phyloP scores from a whole-genome alignment of 2,888 invertebrate genomes.

The Sicus ferrugineus region DNA sequence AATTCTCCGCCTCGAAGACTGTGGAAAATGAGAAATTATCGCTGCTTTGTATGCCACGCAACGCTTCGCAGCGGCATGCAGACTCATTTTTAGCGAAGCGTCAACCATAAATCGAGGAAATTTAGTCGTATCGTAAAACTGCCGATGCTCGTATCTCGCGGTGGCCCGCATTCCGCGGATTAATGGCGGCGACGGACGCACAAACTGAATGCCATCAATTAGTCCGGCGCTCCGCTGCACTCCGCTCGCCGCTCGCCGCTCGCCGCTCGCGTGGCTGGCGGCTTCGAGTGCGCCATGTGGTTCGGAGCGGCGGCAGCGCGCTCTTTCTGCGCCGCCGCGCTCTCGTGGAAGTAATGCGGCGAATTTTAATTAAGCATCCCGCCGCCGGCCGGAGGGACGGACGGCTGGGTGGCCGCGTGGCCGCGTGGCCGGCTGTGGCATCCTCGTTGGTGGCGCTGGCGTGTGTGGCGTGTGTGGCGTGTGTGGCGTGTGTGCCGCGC shows the following conservation, averaged over 20 bases:
- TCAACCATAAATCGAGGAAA: not conserved
- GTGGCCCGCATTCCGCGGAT: not conserved
- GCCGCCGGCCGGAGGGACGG: not conserved
- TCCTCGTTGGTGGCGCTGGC: constrained; percentile 1
- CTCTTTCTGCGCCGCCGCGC: not conserved
- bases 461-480: not conserved
- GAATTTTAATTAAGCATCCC: constrained; percentile 22
- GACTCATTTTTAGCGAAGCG: not conserved
- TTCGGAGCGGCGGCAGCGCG: not conserved
- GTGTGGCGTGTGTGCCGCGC: too few species aligned
- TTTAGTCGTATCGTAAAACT: not conserved
- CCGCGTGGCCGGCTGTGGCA: not conserved
- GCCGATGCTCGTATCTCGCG: too few species aligned
- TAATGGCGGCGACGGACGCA: not conserved
- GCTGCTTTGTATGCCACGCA: too few species aligned
- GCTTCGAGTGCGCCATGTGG: not conserved
- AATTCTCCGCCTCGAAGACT: too few species aligned
- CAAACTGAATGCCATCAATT: constrained; percentile 16
- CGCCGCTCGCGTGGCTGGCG: too few species aligned
- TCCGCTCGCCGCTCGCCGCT: too few species aligned
- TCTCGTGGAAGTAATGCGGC: not conserved
- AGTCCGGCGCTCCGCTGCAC: not conserved
- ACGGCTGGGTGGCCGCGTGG: not conserved
- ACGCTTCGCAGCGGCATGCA: too few species aligned
- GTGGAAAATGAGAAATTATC: too few species aligned